Evolutionary conservation across 1,140 invertebrate species (phyloP).

Genomic region (Archegozetes longisetosus): DNA sequence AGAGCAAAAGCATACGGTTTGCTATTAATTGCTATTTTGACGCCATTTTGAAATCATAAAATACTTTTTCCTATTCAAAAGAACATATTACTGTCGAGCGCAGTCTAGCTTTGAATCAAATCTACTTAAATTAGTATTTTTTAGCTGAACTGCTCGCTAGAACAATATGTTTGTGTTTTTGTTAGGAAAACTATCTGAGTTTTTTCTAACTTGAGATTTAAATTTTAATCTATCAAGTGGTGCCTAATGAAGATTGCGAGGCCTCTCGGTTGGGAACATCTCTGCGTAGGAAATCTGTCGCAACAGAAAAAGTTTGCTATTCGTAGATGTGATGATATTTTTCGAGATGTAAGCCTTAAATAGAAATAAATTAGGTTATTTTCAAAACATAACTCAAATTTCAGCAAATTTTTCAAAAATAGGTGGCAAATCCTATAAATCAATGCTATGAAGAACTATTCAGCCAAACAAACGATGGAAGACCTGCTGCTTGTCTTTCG

Average conservation of each 20-base stretch:
- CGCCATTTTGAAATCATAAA: neutral
- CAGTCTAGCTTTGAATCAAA: no score
- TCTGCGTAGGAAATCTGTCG: neutral
- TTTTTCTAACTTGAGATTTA: no score
- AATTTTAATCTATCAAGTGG: neutral
- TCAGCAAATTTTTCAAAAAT: neutral
- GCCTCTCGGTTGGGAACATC: conserved; percentile 6
- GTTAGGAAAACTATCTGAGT: no score
- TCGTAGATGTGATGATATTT: neutral
- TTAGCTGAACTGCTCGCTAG: neutral
- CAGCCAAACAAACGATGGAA: neutral
- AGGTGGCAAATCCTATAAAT: neutral
- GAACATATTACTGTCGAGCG: no score
- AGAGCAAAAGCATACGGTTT: conserved; percentile 10
- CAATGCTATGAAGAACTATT: neutral
- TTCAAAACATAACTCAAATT: neutral
- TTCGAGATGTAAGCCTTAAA: neutral
- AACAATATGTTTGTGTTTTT: neutral
- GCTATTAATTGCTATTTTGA: neutral
- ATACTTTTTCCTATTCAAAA: no score
- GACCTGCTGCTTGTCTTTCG: neutral
- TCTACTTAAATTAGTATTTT: neutral
- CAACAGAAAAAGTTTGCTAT: neutral
- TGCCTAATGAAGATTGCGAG: conserved; percentile 11
- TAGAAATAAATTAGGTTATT: neutral